Percentiles rank a stretch among this genome's conserved stretches.
These are phyloP conservation scores for Pandemis corylana DNA, from an alignment of 2,888 invertebrate genomes.

Conservation along the genomic window DNA sequence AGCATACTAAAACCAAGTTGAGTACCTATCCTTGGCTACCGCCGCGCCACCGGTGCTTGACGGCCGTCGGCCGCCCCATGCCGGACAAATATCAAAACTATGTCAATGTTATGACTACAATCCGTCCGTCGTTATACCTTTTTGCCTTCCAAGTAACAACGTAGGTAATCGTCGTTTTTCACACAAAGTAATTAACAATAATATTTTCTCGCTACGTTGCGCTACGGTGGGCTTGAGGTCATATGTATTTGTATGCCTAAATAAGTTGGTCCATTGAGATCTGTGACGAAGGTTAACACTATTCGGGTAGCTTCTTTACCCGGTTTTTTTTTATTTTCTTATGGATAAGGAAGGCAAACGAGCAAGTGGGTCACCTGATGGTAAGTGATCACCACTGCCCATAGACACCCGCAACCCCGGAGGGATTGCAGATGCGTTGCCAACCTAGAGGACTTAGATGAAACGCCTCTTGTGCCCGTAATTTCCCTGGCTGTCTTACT, in stretches of 20 bases:
- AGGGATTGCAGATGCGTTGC: too few relatives aligned
- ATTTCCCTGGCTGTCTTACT: too few relatives aligned
- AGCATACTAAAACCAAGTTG: slow-evolving; percentile 20
- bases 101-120: slow-evolving; percentile 78
- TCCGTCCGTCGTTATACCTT: slow-evolving; percentile 50
- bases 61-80: slow-evolving; percentile 45
- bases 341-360: too few relatives aligned
- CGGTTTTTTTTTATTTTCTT: too few relatives aligned
- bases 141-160: slow-evolving; percentile 64
- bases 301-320: not conserved
- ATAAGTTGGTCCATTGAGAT: slow-evolving; percentile 24
- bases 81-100: slow-evolving; percentile 58
- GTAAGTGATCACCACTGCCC: too few relatives aligned
- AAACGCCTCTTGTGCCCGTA: too few relatives aligned
- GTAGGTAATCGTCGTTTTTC: slow-evolving; percentile 64
- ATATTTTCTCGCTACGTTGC: slow-evolving; percentile 81
- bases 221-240: slow-evolving; percentile 76
- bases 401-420: too few relatives aligned
- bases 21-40: slow-evolving; percentile 48
- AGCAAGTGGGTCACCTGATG: too few relatives aligned
- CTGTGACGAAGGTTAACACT: not conserved
- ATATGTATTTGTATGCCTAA: slow-evolving; percentile 62
- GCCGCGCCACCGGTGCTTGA: slow-evolving; percentile 56
- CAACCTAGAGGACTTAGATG: too few relatives aligned
- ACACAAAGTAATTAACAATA: slow-evolving; percentile 66